Base-by-base conservation (phyloP, 1,140 invertebrate genomes). In the Meteorus sp. region DNA sequence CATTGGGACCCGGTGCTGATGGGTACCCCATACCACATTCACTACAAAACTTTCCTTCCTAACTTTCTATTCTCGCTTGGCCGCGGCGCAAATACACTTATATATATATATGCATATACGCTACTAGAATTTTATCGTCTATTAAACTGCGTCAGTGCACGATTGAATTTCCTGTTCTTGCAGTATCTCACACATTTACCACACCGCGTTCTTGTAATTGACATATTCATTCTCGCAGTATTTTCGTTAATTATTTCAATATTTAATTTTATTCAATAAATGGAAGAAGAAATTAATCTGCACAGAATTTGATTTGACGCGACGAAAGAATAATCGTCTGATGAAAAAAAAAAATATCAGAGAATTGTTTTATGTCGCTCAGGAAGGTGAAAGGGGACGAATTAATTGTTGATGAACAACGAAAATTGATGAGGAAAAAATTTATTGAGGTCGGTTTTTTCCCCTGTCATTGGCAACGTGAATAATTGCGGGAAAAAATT, bases 1-100 rank as follows among this genome's bases (percentile, higher is more conserved):
- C 45, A 52, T 59, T 47, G 43, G 35, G 1, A 53, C 45, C 45
- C 43, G 7, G 11, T 48, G 17, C 31, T 54, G 43, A n/a, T n/a
- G n/a, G n/a, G n/a, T n/a, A n/a, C n/a, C n/a, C n/a, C n/a, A n/a
- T n/a, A n/a, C n/a, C n/a, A n/a, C n/a, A n/a, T n/a, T n/a, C n/a
- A n/a, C n/a, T 43, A 43, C 45, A 55, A 47, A 54, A 62, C 61
- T 62, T 62, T 62, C 61, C 61, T 62, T 62, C 61, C 56, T 56
- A 62, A 62, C 61, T 62, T 62, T 62, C 61, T 62, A 62, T 62
- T 59, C 52, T 54, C 27, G 23, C 43, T 51, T 5, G 19, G 15
- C 9, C 22, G 23, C 19, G n/a, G n/a, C n/a, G n/a, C n/a, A n/a
- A n/a, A n/a, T n/a, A n/a, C n/a, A n/a, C n/a, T n/a, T n/a, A n/a